Evolutionary conservation across 1,140 invertebrate species (phyloP), one percentile per base, ranked within the genome.

Genomic region (Drosophila rufa): DNA sequence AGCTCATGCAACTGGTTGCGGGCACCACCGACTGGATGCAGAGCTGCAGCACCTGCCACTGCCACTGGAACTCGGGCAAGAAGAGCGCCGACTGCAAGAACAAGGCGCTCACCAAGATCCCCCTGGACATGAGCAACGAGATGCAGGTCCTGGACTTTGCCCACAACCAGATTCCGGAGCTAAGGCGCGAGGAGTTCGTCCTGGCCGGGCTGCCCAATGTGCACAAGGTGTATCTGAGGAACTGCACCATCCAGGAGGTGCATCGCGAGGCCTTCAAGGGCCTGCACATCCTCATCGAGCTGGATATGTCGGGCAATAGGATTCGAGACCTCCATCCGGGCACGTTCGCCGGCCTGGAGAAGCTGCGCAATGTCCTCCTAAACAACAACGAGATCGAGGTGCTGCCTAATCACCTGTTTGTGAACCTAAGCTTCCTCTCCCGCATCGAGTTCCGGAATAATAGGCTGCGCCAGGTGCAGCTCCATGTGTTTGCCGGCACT

Each of bases 241-340:
- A 96, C 76, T 97, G 96, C 89, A 94, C 95, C 59, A 94, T 98
- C 8, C 93, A 95, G 66, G 93, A 94, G 6, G 94, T 98, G 8
- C 94, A 97, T 75, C 94, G 94, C 27, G 94, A 95, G 61, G 96
- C 97, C 0, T 96, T 98, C 79, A 95, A 94, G 60, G 95, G 95
- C 2, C 94, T 98, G 17, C 94, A 94, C 48, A 96, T 97, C 64
- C 94, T 98, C 46, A 97, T 98, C 38, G 97, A 98, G 92, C 93
- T 98, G 38, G 97, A 98, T 91, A 93, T 98, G 48, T 97, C 97
- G 1, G 94, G 94, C 65, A 98, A 98, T 87, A 93, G 94, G 2
- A 95, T 98, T 6, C 94, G 93, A 36, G 94, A 93, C 2, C 92
- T 98, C 11, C 94, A 96, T 51, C 94, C 95, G 0, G 95, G 95